These are phyloP conservation scores for Acanthisitta chloris DNA, from an alignment of 2,113 vertebrate species.

Conservation along the genomic window DNA sequence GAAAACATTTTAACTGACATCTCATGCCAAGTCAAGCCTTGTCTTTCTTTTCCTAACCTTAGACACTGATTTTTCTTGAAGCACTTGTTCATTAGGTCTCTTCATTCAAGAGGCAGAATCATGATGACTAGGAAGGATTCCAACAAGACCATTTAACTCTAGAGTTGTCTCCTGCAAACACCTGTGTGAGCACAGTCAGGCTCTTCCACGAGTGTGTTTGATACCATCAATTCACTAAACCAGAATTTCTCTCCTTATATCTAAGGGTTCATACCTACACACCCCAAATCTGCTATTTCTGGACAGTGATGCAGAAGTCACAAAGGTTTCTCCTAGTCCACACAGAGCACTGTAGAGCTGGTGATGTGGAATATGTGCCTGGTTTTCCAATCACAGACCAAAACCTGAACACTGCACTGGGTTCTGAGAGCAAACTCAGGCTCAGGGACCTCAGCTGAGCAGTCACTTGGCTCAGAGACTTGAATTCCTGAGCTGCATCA, in stretches of 20 bases:
- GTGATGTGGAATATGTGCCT: neutral
- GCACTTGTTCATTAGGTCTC: neutral
- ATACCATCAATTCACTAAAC: neutral
- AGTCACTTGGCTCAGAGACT: neutral
- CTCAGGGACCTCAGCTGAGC: neutral
- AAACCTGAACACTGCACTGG: neutral
- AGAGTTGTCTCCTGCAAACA: neutral
- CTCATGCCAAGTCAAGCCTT: neutral
- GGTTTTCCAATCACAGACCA: neutral
- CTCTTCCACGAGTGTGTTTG: neutral
- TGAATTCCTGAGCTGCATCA: neutral
- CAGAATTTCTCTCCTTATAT: neutral
- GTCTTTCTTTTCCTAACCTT: neutral
- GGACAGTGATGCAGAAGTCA: neutral
- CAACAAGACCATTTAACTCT: neutral
- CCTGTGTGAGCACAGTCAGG: neutral
- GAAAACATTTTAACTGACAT: neutral
- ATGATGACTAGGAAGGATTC: neutral
- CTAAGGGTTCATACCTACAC: neutral
- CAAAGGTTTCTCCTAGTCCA: neutral
- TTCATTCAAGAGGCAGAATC: neutral
- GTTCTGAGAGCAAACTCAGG: neutral
- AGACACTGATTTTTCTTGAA: neutral
- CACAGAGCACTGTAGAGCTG: neutral
- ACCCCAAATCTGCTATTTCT: neutral